These are phyloP conservation scores for Acropora tenuis DNA, from an alignment of 64 coral and sea anemone species.

Conservation along the genomic window DNA sequence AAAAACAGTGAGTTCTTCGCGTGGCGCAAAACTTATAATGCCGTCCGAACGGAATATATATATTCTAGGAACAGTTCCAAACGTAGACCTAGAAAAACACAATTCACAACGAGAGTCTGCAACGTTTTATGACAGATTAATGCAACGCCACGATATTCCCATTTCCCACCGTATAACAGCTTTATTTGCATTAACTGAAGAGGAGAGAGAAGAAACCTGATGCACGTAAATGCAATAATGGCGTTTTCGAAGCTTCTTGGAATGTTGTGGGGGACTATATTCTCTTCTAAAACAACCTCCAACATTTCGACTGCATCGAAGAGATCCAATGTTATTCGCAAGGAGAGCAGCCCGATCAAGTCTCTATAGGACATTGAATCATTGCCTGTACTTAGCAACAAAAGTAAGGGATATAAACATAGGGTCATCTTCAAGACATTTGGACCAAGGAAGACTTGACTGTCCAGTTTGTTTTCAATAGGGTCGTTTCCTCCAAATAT, in stretches of 20 bases:
- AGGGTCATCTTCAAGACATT: slow-evolving; percentile 49
- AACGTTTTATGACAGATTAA: background rate
- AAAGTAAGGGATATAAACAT: slow-evolving; percentile 27
- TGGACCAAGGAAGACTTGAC: slow-evolving; percentile 43
- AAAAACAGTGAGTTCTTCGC: too few species aligned
- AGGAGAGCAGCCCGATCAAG: background rate
- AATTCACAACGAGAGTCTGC: slow-evolving; percentile 25
- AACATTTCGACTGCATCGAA: slow-evolving; percentile 71
- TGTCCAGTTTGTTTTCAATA: slow-evolving; percentile 47
- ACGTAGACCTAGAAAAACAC: slow-evolving; percentile 56
- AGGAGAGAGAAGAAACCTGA: slow-evolving; percentile 41
- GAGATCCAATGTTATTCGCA: slow-evolving; percentile 36
- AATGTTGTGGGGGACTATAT: background rate
- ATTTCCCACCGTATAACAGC: background rate
- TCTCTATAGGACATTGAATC: background rate
- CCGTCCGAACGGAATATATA: too few species aligned
- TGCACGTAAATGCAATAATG: slow-evolving; percentile 34
- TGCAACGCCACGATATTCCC: background rate
- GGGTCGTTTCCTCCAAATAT: slow-evolving; percentile 11
- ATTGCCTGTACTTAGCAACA: slow-evolving; percentile 32
- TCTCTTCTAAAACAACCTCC: slow-evolving; percentile 38
- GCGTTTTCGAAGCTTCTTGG: background rate
- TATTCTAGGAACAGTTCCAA: slow-evolving; percentile 11
- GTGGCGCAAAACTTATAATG: too few species aligned
- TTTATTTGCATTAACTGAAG: slow-evolving; percentile 30